A percentile compares a stretch with the other conserved stretches of the same genome.
phyloP scores from a whole-genome alignment of 2,113 vertebrate species.

The Pseudolaguvia tuberculata region DNA sequence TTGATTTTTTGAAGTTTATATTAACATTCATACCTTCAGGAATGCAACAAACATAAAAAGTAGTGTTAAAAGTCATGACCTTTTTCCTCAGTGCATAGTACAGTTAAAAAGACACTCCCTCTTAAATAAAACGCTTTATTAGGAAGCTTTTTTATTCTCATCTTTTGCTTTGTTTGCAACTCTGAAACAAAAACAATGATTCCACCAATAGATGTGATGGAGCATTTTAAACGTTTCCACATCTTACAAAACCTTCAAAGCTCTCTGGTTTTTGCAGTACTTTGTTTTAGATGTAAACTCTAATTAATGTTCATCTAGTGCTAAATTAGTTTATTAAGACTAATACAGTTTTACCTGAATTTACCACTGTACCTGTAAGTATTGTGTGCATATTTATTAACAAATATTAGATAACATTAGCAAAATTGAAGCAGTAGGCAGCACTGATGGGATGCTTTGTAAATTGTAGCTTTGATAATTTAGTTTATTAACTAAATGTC shows the following conservation, averaged over 20 bases:
- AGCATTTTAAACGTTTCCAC: conserved; percentile 54
- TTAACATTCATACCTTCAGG: neutral
- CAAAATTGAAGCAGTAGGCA: neutral
- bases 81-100: neutral
- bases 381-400: neutral
- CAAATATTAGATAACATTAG: neutral
- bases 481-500: neutral
- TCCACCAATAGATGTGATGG: conserved; percentile 33
- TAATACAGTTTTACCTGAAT: conserved; percentile 59
- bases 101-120: no score
- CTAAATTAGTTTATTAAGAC: conserved; percentile 67
- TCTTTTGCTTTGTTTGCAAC: conserved; percentile 6
- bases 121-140: neutral
- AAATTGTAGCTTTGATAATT: neutral
- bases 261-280: conserved; percentile 56
- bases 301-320: conserved; percentile 61
- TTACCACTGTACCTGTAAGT: neutral
- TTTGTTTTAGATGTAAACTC: conserved; percentile 57
- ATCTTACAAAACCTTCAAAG: conserved; percentile 57
- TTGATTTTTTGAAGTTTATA: neutral
- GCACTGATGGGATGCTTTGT: neutral
- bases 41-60: neutral
- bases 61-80: neutral
- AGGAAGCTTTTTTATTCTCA: neutral
- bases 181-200: conserved; percentile 34